Evolutionary conservation across 37 sponge, comb jelly and placozoan genomes (phyloP).

Genomic region (Oopsacas minuta): DNA sequence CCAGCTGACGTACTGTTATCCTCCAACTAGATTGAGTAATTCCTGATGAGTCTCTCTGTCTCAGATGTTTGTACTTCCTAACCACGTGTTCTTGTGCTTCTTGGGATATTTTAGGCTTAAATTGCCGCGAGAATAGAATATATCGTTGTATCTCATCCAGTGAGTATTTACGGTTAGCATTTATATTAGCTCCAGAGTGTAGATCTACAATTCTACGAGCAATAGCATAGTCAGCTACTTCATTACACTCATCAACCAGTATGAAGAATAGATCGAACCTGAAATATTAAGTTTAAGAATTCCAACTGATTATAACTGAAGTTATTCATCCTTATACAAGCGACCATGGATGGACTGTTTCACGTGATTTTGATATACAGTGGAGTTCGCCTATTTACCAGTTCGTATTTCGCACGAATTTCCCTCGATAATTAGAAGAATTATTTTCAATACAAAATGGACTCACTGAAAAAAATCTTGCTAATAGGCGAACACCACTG

Average conservation of each 20-base stretch:
- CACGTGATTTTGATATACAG: too few relatives aligned
- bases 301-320: too few relatives aligned
- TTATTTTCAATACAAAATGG: too few relatives aligned
- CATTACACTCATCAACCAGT: slow-evolving; percentile 94
- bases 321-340: too few relatives aligned
- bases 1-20: slow-evolving; percentile 96
- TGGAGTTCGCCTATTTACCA: too few relatives aligned
- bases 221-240: slow-evolving; percentile 97
- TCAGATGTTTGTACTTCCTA: slow-evolving; percentile 75
- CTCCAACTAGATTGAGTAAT: slow-evolving; percentile 80
- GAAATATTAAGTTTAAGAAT: background rate
- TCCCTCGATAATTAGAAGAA: too few relatives aligned
- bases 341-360: too few relatives aligned
- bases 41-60: slow-evolving; percentile 79
- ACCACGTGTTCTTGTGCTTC: slow-evolving; percentile 90
- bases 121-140: slow-evolving; percentile 78
- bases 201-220: slow-evolving; percentile 93
- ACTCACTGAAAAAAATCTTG: too few relatives aligned
- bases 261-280: slow-evolving; percentile 97
- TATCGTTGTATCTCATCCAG: slow-evolving; percentile 90
- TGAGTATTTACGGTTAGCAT: slow-evolving; percentile 65
- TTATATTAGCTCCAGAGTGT: slow-evolving; percentile 44
- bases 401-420: too few relatives aligned
- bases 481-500: too few relatives aligned
- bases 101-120: slow-evolving; percentile 80